Conservation (phyloP, 2,797 vertebrate genomes). For the Periophthalmus magnuspinnatus region DNA sequence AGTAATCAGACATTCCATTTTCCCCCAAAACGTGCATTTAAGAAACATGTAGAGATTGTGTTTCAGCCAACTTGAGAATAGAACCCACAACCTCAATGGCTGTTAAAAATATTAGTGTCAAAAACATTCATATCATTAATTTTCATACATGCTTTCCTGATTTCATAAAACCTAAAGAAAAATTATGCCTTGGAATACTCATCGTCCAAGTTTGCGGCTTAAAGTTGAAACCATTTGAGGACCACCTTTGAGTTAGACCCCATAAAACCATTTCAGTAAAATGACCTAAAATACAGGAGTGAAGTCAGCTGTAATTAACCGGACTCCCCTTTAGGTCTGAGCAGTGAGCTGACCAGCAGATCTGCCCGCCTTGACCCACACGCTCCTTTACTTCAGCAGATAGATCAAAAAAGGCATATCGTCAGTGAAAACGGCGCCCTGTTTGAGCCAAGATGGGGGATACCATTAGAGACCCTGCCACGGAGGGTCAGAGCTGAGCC, state of each 20-base stretch:
- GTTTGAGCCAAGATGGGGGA: conserved; percentile 60
- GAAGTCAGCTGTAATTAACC: conserved; percentile 64
- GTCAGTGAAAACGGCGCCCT: conserved; percentile 60
- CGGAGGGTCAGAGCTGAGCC: conserved; percentile 65
- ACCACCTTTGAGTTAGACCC: conserved; percentile 52
- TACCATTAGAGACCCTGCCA: conserved; percentile 69
- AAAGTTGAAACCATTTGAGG: conserved; percentile 38
- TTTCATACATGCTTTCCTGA: conserved; percentile 15
- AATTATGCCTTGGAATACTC: conserved; percentile 29
- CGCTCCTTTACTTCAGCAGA: conserved; percentile 73
- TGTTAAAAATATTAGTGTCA: conserved; percentile 1
- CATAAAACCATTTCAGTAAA: conserved; percentile 32
- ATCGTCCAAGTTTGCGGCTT: conserved; percentile 52
- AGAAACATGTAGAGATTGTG: background rate
- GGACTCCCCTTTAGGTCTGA: conserved; percentile 53
- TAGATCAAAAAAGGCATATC: conserved; percentile 69
- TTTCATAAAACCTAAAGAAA: conserved; percentile 34
- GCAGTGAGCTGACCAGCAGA: conserved; percentile 53
- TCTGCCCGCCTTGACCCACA: conserved; percentile 77
- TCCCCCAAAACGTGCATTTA: background rate
- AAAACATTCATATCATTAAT: background rate
- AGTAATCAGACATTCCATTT: background rate
- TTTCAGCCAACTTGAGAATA: background rate
- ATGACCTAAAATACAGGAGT: conserved; percentile 46
- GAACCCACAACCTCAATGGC: background rate